Conservation (phyloP, 2,113 vertebrate species). For the Muntiacus reevesi region DNA sequence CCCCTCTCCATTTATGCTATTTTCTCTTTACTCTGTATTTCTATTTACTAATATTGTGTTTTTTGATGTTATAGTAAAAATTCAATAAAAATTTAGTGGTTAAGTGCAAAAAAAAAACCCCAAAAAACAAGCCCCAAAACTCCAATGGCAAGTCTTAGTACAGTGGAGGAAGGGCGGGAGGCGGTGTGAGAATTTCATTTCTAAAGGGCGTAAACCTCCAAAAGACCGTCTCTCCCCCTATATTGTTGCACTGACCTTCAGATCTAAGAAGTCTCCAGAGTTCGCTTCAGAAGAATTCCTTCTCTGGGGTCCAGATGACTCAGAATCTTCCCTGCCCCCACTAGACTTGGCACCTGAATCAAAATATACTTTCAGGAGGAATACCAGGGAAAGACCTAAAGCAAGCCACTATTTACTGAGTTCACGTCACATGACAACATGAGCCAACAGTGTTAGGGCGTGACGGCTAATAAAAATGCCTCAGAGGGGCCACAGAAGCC, state of each 20-base stretch:
- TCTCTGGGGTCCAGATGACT: constrained; percentile 77
- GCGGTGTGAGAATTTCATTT: background rate
- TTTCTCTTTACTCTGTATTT: constrained; percentile 56
- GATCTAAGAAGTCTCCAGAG: constrained; percentile 77
- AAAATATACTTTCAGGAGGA: background rate
- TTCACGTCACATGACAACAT: background rate
- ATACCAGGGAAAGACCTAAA: background rate
- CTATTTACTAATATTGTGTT: constrained; percentile 49
- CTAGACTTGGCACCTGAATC: constrained; percentile 77
- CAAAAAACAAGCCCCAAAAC: background rate
- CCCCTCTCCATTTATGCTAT: constrained; percentile 9
- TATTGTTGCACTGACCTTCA: constrained; percentile 78
- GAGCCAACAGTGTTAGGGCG: background rate
- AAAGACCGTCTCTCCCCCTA: background rate
- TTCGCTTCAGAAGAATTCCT: constrained; percentile 77
- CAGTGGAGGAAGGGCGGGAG: background rate
- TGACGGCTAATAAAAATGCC: background rate
- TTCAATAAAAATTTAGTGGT: constrained; percentile 73
- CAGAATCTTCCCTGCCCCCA: constrained; percentile 76
- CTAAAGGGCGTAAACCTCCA: background rate
- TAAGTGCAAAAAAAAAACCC: constrained; percentile 50
- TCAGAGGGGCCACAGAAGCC: background rate
- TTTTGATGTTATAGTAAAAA: constrained; percentile 55
- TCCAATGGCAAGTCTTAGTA: background rate
- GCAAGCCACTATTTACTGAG: background rate